A percentile compares a stretch with the other conserved stretches of the same genome.
These are phyloP conservation scores for Scophthalmus maximus DNA, from an alignment of 2,113 vertebrate species.

Conservation along the genomic window DNA sequence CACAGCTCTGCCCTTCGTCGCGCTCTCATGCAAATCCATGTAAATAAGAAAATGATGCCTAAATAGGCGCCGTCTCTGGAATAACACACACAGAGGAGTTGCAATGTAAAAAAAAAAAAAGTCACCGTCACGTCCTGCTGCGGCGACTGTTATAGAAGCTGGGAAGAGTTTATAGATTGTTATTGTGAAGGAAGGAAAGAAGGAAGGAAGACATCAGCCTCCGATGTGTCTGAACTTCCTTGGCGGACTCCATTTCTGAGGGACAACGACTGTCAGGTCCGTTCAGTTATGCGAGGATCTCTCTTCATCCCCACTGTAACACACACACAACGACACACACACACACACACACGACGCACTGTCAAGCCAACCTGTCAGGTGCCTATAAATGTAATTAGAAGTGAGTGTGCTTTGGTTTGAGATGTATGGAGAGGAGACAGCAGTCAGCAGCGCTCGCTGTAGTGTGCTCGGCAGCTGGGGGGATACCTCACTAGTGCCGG, in stretches of 20 bases:
- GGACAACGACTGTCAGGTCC: constrained; percentile 56
- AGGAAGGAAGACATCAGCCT: background rate
- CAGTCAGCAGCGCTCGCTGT: constrained; percentile 45
- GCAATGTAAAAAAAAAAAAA: background rate
- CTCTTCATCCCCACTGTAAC: constrained; percentile 22
- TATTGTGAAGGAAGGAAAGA: constrained; percentile 28
- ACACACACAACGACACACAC: constrained; percentile 26
- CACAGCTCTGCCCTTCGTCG: constrained; percentile 4
- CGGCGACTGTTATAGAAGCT: background rate
- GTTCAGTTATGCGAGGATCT: constrained; percentile 48
- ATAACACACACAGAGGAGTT: background rate
- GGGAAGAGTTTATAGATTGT: constrained; percentile 24
- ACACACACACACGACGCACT: constrained; percentile 20
- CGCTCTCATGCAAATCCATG: background rate
- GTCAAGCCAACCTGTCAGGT: constrained; percentile 30
- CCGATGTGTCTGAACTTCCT: constrained; percentile 40
- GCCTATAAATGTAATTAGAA: constrained; percentile 63
- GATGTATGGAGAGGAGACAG: constrained; percentile 64
- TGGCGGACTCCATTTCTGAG: constrained; percentile 32
- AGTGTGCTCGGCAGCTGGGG: constrained; percentile 34
- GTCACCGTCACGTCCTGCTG: constrained; percentile 1
- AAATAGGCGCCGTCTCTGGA: constrained; percentile 4
- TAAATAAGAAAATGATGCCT: constrained; percentile 18
- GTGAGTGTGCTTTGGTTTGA: constrained; percentile 62
- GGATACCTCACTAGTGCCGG: constrained; percentile 32